Evolutionary conservation across 2,797 vertebrate species (phyloP), one percentile per base, ranked within the genome.

Genomic region (Lepidocolaptes lacrymiger): DNA sequence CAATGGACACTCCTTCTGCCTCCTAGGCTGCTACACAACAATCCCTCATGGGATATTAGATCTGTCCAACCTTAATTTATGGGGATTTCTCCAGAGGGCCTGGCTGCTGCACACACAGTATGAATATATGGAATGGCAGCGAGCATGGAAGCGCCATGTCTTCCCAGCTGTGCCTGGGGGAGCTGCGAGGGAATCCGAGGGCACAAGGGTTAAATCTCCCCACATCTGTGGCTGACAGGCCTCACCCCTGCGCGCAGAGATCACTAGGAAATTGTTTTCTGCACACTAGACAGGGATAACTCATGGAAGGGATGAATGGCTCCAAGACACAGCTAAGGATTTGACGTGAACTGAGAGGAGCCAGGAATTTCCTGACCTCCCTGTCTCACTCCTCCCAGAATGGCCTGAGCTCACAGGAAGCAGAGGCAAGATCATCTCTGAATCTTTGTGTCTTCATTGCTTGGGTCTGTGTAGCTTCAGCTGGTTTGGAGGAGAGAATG

Each of bases 361-460:
- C 79, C 89, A 96, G 95, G 96, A 96, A 97, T 96, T 97, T 96
- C 92, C 94, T 96, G 96, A 97, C 92, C 94, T 96, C 95, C 81
- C 79, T 91, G 95, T 88, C 89, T 87, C 83, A 94, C 93, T 88
- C 94, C 86, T 97, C 86, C 83, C 93, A 82, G 85, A 59, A 96
- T 74, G 94, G 89, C 89, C 66, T 54, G 88, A 97, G 86, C 94
- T 85, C 97, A 94, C 54, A 97, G 77, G 84, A 97, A 97, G 93
- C 75, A 85, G 89, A 85, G 77, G 88, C 72, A 91, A 94, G 68
- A 74, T 96, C 78, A 77, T 91, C 91, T 96, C 93, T 91, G 71
- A 93, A 91, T 93, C 76, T 90, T 93, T 72, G 64, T 84, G 94
- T 96, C 91, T 92, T 77, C 73, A 76, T 68, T 95, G 88, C 86